Evolutionary conservation across 2,113 vertebrate species (phyloP).

Genomic region (Embiotoca jacksoni): DNA sequence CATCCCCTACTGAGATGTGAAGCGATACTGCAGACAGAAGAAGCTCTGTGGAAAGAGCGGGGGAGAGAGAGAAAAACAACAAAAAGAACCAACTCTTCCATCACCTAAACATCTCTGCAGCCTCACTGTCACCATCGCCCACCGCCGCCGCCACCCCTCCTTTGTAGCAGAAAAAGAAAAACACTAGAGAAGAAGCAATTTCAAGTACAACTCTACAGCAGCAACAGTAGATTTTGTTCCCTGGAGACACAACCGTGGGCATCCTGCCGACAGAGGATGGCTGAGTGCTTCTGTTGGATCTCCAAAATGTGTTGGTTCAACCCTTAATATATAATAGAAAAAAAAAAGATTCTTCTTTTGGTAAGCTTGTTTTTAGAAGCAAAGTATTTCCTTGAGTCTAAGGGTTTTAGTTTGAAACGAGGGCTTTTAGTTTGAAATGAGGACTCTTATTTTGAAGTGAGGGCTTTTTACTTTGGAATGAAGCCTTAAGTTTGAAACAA

Average conservation of each 20-base stretch:
- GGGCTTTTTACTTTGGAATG: too few relatives aligned
- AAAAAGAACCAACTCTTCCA: conserved; percentile 27
- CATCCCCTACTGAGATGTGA: conserved; percentile 46
- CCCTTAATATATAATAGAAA: too few relatives aligned
- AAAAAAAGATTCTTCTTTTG: too few relatives aligned
- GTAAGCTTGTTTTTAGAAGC: too few relatives aligned
- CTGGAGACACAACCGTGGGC: conserved; percentile 1
- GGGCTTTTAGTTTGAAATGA: too few relatives aligned
- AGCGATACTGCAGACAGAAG: conserved; percentile 31
- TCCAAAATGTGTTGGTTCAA: too few relatives aligned
- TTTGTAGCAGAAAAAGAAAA: background rate
- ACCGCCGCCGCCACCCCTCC: background rate
- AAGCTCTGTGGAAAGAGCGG: background rate
- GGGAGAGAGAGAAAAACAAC: conserved; percentile 26
- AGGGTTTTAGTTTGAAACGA: too few relatives aligned
- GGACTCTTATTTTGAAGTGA: too few relatives aligned
- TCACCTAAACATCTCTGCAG: conserved; percentile 20
- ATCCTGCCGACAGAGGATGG: too few relatives aligned
- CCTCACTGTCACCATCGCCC: conserved; percentile 8
- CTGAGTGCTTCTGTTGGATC: too few relatives aligned
- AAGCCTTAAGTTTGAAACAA: too few relatives aligned
- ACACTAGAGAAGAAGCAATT: conserved; percentile 53
- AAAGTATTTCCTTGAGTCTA: too few relatives aligned
- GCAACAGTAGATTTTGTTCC: conserved; percentile 46
- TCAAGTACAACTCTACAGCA: conserved; percentile 59